Evolutionary conservation across 2,113 vertebrate genomes (phyloP).

Genomic region (Lichenostomus cassidix): DNA sequence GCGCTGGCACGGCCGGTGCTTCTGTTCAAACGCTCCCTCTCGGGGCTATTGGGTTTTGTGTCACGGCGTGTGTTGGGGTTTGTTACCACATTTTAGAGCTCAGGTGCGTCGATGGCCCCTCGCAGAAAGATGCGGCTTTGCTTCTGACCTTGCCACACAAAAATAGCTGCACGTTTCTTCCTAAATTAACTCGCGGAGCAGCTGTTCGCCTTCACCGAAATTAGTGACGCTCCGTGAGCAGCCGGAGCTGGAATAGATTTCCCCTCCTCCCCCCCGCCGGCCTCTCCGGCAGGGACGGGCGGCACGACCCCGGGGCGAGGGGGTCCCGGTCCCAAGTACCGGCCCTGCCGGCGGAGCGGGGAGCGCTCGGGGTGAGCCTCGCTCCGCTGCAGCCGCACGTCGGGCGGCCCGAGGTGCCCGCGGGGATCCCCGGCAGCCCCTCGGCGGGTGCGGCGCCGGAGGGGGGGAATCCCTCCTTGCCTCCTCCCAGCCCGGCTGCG

Average conservation of each 20-base stretch:
- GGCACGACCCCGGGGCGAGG: too few species aligned
- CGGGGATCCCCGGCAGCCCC: background rate
- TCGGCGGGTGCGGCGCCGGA: background rate
- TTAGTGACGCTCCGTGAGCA: conserved; percentile 1
- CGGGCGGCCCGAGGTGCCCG: background rate
- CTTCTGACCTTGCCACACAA: background rate
- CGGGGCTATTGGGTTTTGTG: background rate
- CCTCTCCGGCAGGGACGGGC: background rate
- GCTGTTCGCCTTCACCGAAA: background rate
- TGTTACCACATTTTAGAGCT: background rate
- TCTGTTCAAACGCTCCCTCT: background rate
- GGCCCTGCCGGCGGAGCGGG: background rate
- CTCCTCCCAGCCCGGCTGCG: background rate
- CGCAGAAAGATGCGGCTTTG: background rate
- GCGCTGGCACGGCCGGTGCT: rapidly evolving
- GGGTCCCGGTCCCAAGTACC: too few species aligned
- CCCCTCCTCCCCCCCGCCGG: background rate
- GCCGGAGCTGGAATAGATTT: background rate
- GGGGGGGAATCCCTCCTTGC: background rate
- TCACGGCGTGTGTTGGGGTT: background rate
- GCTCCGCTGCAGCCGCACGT: background rate
- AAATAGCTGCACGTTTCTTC: background rate
- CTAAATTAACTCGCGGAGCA: background rate
- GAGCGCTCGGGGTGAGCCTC: background rate
- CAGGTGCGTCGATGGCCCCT: background rate